A percentile compares a stretch with the other conserved stretches of the same genome.
phyloP scores from a whole-genome alignment of 2,888 invertebrate species.

The Drosophila rellima region DNA sequence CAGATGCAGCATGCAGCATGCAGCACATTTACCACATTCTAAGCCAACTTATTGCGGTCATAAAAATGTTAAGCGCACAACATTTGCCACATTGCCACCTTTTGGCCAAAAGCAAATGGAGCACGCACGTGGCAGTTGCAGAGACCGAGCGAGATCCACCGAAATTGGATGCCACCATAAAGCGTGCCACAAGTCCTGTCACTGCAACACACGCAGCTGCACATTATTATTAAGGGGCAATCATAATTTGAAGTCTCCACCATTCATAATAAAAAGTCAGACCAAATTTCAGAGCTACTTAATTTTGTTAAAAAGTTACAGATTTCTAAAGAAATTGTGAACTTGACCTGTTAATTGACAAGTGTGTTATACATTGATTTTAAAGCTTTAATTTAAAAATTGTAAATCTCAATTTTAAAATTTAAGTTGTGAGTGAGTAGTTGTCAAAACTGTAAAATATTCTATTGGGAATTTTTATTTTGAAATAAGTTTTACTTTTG shows the following conservation, averaged over 20 bases:
- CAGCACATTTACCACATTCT: slow-evolving; percentile 63
- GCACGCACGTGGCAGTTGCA: slow-evolving; percentile 73
- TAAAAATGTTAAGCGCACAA: slow-evolving; percentile 77
- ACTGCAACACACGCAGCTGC: slow-evolving; percentile 63
- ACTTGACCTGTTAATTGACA: neutral
- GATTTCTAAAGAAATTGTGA: neutral
- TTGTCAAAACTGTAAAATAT: too few species aligned
- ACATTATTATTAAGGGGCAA: slow-evolving; percentile 58
- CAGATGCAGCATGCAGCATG: slow-evolving; percentile 27
- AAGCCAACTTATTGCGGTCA: slow-evolving; percentile 66
- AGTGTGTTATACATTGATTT: too few species aligned
- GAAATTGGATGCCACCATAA: slow-evolving; percentile 69
- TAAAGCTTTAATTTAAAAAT: too few species aligned
- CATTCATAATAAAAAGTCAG: neutral
- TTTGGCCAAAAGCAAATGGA: slow-evolving; percentile 67
- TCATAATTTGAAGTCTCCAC: slow-evolving; percentile 57
- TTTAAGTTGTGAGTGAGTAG: too few species aligned
- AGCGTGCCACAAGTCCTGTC: slow-evolving; percentile 10
- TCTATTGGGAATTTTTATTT: too few species aligned
- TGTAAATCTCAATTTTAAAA: too few species aligned
- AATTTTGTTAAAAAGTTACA: neutral
- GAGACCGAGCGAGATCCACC: slow-evolving; percentile 3
- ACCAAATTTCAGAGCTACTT: neutral
- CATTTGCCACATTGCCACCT: slow-evolving; percentile 81
- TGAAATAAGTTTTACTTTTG: too few species aligned